Base-by-base conservation (phyloP, 2,888 invertebrate species). In the Artemia sp. region DNA sequence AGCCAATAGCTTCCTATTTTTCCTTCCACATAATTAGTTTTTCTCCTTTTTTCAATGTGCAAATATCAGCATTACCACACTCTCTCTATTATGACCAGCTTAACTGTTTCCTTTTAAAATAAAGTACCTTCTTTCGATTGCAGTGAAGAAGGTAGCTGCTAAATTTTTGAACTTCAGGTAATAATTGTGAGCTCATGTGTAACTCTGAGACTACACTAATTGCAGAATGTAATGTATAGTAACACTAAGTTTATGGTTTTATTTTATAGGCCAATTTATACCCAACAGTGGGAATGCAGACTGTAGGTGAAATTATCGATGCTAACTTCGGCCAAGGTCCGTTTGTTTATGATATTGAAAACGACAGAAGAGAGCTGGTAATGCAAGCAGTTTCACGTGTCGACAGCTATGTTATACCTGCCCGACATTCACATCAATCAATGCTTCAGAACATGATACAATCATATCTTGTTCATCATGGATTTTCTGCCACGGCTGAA, bases 301-400 rank as follows among this genome's bases (percentile, higher is more conserved):
- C 96, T 58, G 94, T 96, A 10, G 96, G 96, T 68, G 97, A 97
- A 82, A 89, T 95, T 73, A 92, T 96, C 70, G 95, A 96, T 80
- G 95, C 95, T 3, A 98, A 99, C 83, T 98, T 99, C 80, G 98
- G 98, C 0, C 94, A 95, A 80, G 86, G 87, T 76, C 95, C 95
- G 19, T 98, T 99, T 81, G 86, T 92, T 77, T 99, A 93, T 82
- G 94, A 98, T 81, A 93, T 98, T 75, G 90, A 92, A 79, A 93
- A 94, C 78, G 94, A 96, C 88, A 87, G 96, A 83, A 86, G 88
- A 76, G 94, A 94, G 81, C 83, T 94, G 80, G 85, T 89, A 76
- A 85, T 87, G 74, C 85, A 89, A 77, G 92, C 91, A 51, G 84
- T 88, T 74, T 81, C 85, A 76, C 87, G 89, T 75, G 92, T 95